phyloP scores from a whole-genome alignment of 1,140 invertebrate genomes.

The Coenobita brevimanus region DNA sequence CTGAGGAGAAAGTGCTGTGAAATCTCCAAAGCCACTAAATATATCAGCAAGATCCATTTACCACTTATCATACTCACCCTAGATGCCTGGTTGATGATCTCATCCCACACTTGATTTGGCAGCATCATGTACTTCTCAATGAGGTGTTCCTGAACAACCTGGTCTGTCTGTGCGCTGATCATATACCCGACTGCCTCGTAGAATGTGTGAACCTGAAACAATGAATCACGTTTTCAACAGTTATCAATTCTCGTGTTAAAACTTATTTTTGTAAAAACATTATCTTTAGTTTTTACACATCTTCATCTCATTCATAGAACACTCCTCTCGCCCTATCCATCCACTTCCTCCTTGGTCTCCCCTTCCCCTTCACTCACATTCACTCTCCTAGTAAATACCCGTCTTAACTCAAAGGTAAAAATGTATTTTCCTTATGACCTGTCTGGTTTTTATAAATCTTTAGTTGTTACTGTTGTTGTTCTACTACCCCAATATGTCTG shows the following conservation, averaged over 20 bases:
- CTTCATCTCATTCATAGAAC: not conserved
- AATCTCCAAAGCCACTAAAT: too few relatives aligned
- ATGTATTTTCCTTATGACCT: too few relatives aligned
- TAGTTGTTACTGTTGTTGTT: too few relatives aligned
- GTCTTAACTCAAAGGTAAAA: too few relatives aligned
- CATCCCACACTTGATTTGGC: conserved; percentile 99
- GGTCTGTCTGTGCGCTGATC: conserved; percentile 96
- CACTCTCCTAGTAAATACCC: not conserved
- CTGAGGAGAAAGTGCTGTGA: too few relatives aligned
- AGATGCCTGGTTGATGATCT: conserved; percentile 96
- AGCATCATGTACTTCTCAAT: conserved; percentile 98
- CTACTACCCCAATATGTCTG: too few relatives aligned
- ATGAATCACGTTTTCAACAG: too few relatives aligned
- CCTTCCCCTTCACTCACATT: not conserved
- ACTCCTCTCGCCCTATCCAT: not conserved
- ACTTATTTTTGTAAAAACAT: too few relatives aligned
- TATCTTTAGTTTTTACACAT: too few relatives aligned
- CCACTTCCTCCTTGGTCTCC: not conserved
- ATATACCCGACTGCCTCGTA: conserved; percentile 99
- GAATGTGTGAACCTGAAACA: conserved; percentile 97
- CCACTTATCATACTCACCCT: conserved; percentile 79
- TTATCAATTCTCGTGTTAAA: too few relatives aligned
- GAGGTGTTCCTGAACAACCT: conserved; percentile 89
- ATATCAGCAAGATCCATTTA: too few relatives aligned
- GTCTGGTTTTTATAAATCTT: too few relatives aligned